Evolutionary conservation across 2,113 vertebrate species (phyloP).

Genomic region (Gambusia holbrooki): DNA sequence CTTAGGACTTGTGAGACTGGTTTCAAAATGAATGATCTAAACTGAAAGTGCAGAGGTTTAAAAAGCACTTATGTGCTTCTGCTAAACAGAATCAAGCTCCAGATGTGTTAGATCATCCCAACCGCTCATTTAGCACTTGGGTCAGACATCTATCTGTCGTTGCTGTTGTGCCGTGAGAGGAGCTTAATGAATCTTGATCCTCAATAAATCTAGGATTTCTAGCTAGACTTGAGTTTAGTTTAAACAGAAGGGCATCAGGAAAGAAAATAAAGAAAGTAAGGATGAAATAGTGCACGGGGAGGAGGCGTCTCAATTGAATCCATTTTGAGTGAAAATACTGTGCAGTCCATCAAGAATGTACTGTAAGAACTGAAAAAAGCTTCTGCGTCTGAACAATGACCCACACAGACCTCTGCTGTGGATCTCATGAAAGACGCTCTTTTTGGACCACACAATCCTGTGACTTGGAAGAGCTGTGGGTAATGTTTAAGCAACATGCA

Average conservation of each 20-base stretch:
- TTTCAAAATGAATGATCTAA: conserved; percentile 4
- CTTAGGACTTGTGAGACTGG: background rate
- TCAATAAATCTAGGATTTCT: too few relatives aligned
- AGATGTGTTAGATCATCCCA: too few relatives aligned
- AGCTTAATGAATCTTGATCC: too few relatives aligned
- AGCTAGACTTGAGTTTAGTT: too few relatives aligned
- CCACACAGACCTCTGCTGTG: background rate
- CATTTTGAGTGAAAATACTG: background rate
- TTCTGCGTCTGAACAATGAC: background rate
- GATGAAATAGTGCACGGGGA: background rate
- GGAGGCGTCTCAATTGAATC: background rate
- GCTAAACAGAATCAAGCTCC: too few relatives aligned
- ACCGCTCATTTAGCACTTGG: background rate
- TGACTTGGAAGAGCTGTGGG: background rate
- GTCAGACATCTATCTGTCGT: background rate
- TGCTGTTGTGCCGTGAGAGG: too few relatives aligned
- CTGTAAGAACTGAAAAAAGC: background rate
- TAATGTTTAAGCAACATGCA: too few relatives aligned
- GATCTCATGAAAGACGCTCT: background rate
- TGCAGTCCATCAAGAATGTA: background rate
- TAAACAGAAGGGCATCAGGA: too few relatives aligned
- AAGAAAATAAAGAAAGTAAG: background rate
- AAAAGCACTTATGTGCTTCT: too few relatives aligned
- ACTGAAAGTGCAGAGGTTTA: too few relatives aligned
- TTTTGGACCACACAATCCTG: background rate